These are phyloP conservation scores for Horisme vitalbata DNA, from an alignment of 2,888 invertebrate species.

Conservation along the genomic window DNA sequence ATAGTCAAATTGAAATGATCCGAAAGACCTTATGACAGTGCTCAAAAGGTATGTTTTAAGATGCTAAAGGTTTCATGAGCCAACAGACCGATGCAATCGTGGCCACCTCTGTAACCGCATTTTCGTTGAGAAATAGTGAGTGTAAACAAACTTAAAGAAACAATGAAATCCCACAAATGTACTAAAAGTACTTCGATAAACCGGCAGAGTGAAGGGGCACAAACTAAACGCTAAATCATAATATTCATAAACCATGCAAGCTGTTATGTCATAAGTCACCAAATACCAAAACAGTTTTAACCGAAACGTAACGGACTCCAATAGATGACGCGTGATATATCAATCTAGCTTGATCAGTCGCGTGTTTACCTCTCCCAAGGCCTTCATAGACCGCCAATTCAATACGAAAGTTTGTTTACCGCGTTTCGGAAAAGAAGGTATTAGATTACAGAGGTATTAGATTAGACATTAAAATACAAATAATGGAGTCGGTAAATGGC, in stretches of 20 bases:
- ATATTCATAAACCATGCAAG: conserved; percentile 22
- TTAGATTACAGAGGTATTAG: no score
- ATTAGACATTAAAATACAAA: no score
- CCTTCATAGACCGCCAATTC: no score
- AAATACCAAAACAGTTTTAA: conserved; percentile 33
- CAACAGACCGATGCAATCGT: conserved; percentile 39
- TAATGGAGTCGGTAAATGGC: no score
- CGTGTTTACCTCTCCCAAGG: no score
- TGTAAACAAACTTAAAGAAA: conserved; percentile 44
- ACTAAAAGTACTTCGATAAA: conserved; percentile 40
- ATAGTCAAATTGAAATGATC: conserved; percentile 5
- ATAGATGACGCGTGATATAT: conserved; percentile 16
- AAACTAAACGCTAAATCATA: conserved; percentile 28
- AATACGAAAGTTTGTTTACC: no score
- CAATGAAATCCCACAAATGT: conserved; percentile 43
- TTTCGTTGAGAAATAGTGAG: conserved; percentile 45
- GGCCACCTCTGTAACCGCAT: conserved; percentile 40
- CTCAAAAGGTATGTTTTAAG: conserved; percentile 31
- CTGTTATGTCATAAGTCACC: conserved; percentile 35
- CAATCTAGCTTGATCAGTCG: not conserved
- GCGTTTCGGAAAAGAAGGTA: no score
- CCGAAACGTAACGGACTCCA: conserved; percentile 18
- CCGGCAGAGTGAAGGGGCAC: conserved; percentile 36
- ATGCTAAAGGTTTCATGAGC: conserved; percentile 32
- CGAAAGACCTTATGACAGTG: conserved; percentile 22